Base-by-base conservation (phyloP, 2,113 vertebrate genomes). In the Entosphenus tridentatus region DNA sequence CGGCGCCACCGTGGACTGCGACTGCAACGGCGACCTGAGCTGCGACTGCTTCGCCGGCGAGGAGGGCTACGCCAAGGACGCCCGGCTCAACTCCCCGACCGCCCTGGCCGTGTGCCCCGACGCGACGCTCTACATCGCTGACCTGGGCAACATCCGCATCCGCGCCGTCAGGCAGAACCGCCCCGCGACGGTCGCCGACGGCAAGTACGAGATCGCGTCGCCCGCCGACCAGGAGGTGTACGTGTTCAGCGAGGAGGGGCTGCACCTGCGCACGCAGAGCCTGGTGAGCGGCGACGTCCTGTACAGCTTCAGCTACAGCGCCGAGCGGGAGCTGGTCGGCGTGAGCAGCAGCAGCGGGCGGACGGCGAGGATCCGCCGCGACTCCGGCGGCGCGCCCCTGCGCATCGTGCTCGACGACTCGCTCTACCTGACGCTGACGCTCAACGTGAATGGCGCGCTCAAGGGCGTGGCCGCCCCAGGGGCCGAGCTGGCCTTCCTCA, bases 1-100 rank as follows among this genome's bases (percentile, higher is more conserved):
- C 1, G 93, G 93, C 17, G 79, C 82, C 67, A 86, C 80, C 14
- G 90, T 90, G 0, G 92, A 96, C 68, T 98, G 93, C 17, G 92
- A 96, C 73, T 98, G 93, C 79, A 96, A 95, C 77, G 95, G 88
- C 0, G 93, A 98, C 12, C 87, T 87, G 79, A 96, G 93, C 79
- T 98, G 93, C 18, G 92, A 96, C 81, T 98, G 93, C 68, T 98
- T 96, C 74, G 88, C 91, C 74, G 84, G 79, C 1, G 93, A 90
- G 2, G 92, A 96, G 1, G 92, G 93, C 69, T 98, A 96, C 8
- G 93, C 92, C 77, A 98, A 98, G 75, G 93, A 98, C 7, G 88
- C 92, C 69, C 86, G 87, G 73, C 85, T 98, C 56, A 96, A 86
- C 9, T 85, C 83, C 1, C 93, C 93, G 0, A 95, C 93, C 65